phyloP scores from a whole-genome alignment of 2,113 vertebrate species.

The Thunnus thynnus region DNA sequence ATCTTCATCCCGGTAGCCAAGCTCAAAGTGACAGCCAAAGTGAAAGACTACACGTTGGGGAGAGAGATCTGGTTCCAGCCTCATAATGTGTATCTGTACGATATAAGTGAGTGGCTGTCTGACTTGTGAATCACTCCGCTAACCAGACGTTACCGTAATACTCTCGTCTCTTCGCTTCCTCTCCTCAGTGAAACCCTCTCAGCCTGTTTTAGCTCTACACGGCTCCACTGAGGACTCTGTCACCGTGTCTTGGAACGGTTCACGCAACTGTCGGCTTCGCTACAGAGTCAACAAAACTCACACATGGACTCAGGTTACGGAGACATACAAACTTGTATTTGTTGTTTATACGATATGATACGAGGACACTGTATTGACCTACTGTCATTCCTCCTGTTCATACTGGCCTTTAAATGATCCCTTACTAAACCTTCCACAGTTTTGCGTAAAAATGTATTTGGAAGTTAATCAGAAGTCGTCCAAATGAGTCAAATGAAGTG shows the following conservation, averaged over 20 bases:
- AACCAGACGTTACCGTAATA: too few relatives aligned
- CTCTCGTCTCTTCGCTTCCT: conserved; percentile 10
- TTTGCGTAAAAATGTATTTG: too few relatives aligned
- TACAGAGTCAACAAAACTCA: not conserved
- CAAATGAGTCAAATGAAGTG: too few relatives aligned
- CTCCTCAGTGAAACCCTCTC: conserved; percentile 46
- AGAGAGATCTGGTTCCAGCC: conserved; percentile 49
- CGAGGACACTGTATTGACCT: too few relatives aligned
- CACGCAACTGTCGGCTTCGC: conserved; percentile 38
- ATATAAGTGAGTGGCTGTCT: conserved; percentile 10
- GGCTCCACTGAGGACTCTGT: conserved; percentile 35
- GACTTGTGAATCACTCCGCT: fast-evolving
- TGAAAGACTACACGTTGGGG: not conserved
- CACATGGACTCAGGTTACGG: conserved; percentile 38
- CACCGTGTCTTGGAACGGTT: not conserved
- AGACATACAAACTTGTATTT: not conserved
- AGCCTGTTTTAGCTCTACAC: not conserved
- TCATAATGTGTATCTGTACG: not conserved
- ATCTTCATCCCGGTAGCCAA: not conserved
- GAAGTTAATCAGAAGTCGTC: too few relatives aligned
- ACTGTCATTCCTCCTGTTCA: too few relatives aligned
- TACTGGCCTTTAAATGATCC: too few relatives aligned
- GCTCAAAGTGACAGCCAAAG: conserved; percentile 41
- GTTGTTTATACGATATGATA: too few relatives aligned
- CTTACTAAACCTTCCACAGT: too few relatives aligned